Conservation (phyloP, 2,113 vertebrate species). For the Rostratula benghalensis region DNA sequence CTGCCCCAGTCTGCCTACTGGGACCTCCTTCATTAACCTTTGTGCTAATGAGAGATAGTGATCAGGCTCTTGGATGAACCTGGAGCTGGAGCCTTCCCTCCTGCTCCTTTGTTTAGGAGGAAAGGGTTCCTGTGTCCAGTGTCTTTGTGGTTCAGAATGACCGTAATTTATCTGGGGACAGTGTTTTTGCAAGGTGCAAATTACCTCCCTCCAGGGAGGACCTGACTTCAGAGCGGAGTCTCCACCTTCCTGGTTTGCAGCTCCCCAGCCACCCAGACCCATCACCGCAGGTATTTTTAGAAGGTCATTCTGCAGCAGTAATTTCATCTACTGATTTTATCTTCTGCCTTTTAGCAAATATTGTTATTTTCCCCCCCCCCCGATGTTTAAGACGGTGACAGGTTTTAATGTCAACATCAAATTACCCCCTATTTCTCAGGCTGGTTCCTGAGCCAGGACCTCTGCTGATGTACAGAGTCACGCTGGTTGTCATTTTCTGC, state of each 20-base stretch:
- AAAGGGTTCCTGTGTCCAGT: neutral
- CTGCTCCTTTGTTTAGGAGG: neutral
- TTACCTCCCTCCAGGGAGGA: slow-evolving; percentile 18
- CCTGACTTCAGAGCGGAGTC: neutral
- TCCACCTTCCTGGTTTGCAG: neutral
- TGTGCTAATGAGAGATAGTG: neutral
- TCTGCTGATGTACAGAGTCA: neutral
- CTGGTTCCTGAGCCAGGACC: neutral
- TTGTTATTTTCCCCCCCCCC: neutral
- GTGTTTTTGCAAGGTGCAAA: slow-evolving; percentile 34
- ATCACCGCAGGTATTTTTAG: slow-evolving; percentile 58
- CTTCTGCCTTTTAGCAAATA: slow-evolving; percentile 59
- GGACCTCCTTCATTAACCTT: neutral
- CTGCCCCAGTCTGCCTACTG: neutral
- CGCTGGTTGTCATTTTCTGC: slow-evolving; percentile 29
- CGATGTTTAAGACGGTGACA: slow-evolving; percentile 46
- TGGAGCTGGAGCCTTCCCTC: neutral
- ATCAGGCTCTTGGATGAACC: neutral
- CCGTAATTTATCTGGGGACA: neutral
- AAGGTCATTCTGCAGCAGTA: slow-evolving; percentile 37
- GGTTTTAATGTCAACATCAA: slow-evolving; percentile 62
- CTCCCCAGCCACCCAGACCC: slow-evolving; percentile 14
- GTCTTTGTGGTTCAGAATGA: neutral
- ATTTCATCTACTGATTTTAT: slow-evolving; percentile 56
- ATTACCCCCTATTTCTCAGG: slow-evolving; percentile 59